phyloP scores from a whole-genome alignment of 2,113 vertebrate species.

The Hemibagrus wyckioides region DNA sequence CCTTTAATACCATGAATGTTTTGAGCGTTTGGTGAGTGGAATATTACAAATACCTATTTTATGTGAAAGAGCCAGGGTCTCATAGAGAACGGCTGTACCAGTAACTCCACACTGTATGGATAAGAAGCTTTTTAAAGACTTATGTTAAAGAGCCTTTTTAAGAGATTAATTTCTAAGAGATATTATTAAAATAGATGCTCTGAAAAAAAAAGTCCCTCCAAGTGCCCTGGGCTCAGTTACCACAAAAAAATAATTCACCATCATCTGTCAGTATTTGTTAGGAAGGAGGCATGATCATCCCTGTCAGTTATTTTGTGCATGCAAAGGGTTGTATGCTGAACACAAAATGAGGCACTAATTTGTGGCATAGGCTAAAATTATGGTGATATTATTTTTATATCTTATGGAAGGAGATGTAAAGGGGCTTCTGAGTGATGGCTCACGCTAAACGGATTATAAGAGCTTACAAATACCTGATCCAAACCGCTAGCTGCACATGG shows the following conservation, averaged over 20 bases:
- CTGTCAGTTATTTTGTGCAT: background rate
- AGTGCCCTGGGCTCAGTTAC: background rate
- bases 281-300: background rate
- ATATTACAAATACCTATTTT: background rate
- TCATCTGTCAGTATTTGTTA: background rate
- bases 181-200: background rate
- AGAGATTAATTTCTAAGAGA: background rate
- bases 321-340: background rate
- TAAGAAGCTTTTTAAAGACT: conserved; percentile 2
- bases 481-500: background rate
- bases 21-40: background rate
- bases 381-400: background rate
- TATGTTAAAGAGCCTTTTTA: background rate
- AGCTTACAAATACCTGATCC: background rate
- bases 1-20: background rate
- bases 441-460: background rate
- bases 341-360: background rate
- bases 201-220: background rate
- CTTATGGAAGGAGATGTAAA: background rate
- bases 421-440: background rate
- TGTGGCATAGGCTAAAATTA: background rate
- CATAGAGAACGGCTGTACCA: background rate
- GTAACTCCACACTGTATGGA: background rate
- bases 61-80: background rate
- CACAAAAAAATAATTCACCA: background rate